Evolutionary conservation across 2,113 vertebrate species (phyloP), one percentile per base, ranked within the genome.

Genomic region (Tragelaphus scriptus): DNA sequence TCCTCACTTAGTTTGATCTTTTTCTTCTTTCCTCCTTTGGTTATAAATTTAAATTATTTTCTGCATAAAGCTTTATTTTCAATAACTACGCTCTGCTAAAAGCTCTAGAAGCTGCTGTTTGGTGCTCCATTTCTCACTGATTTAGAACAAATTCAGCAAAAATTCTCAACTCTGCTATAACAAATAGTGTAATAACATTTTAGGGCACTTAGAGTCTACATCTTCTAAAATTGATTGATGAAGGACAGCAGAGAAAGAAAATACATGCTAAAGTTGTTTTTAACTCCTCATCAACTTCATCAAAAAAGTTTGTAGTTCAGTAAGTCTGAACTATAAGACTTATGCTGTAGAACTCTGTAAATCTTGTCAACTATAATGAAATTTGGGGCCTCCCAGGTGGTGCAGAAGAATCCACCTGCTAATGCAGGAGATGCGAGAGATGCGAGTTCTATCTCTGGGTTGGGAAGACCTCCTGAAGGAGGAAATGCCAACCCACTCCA

Each of bases 31-130:
- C 51, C 25, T 81, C 65, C 80, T 91, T 61, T 23, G 17, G 32
- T 36, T 77, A 79, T 40, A 51, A 5, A 49, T 49, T 26, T 77
- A 49, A 15, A 56, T 75, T 77, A 85, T 90, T 95, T 86, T 61
- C 86, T 61, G 36, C 90, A 40, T 23, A 23, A 77, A 51, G 36
- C 44, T 75, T 87, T 36, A 25, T 49, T 90, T 93, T 55, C 94
- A 32, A 19, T 25, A 4, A 36, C 21, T 79, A 30, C 0, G 5
- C 23, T 65, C 58, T 68, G 12, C 65, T 89, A 71, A 81, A 71
- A 53, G n/a, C 23, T 80, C 13, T 16, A 7, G 59, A 61, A 61
- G n/a, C 23, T 40, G 30, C 19, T 17, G 13, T 28, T n/a, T 7
- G 19, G 19, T 1, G 0, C 30, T 86, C 30, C 7, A 1, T 36